These are phyloP conservation scores for Hipposideros larvatus DNA, from an alignment of 2,797 vertebrate species.

Conservation along the genomic window DNA sequence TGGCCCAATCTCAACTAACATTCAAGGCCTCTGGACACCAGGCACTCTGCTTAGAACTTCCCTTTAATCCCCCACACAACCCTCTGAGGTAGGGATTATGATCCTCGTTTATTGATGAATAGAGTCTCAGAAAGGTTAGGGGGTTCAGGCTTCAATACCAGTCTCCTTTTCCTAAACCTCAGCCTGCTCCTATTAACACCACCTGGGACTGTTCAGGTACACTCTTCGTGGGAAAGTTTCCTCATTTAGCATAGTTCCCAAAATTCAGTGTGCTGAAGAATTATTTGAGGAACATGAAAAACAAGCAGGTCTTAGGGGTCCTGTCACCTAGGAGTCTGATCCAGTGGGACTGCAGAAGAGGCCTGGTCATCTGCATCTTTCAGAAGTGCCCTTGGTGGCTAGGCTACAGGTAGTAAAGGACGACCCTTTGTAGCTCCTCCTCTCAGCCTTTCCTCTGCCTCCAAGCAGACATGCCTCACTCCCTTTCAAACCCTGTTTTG, in stretches of 20 bases:
- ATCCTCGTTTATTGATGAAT: neutral
- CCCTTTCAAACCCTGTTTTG: neutral
- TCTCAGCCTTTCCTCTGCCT: neutral
- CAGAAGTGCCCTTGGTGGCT: neutral
- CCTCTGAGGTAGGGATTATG: neutral
- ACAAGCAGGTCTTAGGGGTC: neutral
- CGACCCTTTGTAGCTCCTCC: neutral
- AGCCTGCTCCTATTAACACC: neutral
- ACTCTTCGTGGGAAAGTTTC: neutral
- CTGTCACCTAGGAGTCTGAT: no score
- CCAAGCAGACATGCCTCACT: neutral
- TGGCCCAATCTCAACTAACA: neutral
- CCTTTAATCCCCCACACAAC: neutral
- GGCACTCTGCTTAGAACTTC: neutral
- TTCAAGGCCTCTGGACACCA: neutral
- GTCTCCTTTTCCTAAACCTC: neutral
- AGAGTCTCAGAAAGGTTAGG: neutral
- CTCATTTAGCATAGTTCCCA: neutral
- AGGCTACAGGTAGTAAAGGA: neutral
- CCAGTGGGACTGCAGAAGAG: neutral
- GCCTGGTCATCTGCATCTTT: neutral
- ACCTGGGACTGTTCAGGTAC: neutral
- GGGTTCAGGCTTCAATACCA: neutral
- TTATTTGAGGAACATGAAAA: neutral
- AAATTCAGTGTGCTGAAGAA: neutral